These are phyloP conservation scores for Riptortus pedestris DNA, from an alignment of 1,140 invertebrate genomes.

Conservation along the genomic window DNA sequence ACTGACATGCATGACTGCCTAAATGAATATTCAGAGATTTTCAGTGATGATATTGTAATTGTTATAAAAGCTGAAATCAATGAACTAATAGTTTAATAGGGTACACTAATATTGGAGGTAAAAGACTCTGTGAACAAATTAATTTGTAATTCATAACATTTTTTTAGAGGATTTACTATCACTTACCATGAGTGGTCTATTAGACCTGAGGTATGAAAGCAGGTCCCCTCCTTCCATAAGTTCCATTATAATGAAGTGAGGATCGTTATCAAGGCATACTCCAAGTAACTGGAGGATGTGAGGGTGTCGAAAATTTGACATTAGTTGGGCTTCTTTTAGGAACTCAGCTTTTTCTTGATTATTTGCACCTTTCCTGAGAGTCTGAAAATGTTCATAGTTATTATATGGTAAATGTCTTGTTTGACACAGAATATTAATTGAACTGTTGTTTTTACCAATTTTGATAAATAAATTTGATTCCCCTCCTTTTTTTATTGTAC, in stretches of 20 bases:
- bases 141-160: too few species aligned
- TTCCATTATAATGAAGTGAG: conserved; percentile 88
- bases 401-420: neutral
- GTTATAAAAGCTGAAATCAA: too few species aligned
- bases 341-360: conserved; percentile 86
- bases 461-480: neutral
- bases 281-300: conserved; percentile 87
- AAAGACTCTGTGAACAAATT: too few species aligned
- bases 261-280: conserved; percentile 86
- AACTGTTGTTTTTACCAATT: neutral
- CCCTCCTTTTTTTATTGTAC: too few species aligned
- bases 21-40: too few species aligned
- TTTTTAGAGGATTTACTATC: too few species aligned
- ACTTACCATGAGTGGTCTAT: conserved; percentile 55
- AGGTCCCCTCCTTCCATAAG: conserved; percentile 95
- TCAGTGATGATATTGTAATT: too few species aligned
- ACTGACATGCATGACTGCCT: too few species aligned
- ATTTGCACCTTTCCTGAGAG: conserved; percentile 82
- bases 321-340: conserved; percentile 89
- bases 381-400: conserved; percentile 56
- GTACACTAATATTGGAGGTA: too few species aligned
- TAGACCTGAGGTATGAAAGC: conserved; percentile 73
- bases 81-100: too few species aligned
- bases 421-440: neutral
- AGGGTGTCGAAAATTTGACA: conserved; percentile 94